These are phyloP conservation scores for Euura saliciscinereae DNA, from an alignment of 1,140 invertebrate species.

Conservation along the genomic window DNA sequence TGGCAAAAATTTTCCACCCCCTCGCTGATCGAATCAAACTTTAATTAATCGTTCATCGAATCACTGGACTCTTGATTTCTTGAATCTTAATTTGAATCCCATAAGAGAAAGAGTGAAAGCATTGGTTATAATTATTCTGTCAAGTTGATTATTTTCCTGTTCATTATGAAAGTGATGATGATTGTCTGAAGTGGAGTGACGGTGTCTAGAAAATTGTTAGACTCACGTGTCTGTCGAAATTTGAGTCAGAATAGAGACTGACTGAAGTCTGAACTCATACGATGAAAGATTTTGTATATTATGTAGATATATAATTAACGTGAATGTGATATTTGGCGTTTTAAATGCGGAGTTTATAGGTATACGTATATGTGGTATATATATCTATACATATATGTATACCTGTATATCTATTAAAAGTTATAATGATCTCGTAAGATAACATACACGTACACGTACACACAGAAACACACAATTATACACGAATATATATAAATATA, in stretches of 20 bases:
- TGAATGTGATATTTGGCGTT: conserved; percentile 53
- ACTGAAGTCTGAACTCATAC: not conserved
- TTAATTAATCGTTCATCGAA: too few relatives aligned
- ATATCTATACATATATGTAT: conserved; percentile 21
- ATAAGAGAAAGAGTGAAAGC: too few relatives aligned
- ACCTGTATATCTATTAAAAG: conserved; percentile 13
- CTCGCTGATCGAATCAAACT: too few relatives aligned
- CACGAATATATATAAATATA: not conserved
- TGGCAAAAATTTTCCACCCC: too few relatives aligned
- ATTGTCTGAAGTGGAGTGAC: too few relatives aligned
- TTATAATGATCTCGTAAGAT: conserved; percentile 14
- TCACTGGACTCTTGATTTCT: too few relatives aligned
- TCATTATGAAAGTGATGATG: too few relatives aligned
- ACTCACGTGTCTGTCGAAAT: too few relatives aligned
- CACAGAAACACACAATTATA: not conserved
- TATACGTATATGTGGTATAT: conserved; percentile 25
- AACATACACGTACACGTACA: not conserved
- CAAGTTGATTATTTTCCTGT: too few relatives aligned
- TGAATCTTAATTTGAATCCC: too few relatives aligned
- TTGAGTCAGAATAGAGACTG: not conserved
- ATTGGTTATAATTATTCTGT: too few relatives aligned
- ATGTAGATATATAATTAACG: conserved; percentile 50
- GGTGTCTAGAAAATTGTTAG: too few relatives aligned
- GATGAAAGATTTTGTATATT: conserved; percentile 42
- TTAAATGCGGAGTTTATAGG: conserved; percentile 43